A percentile compares a stretch with the other conserved stretches of the same genome.
Evolutionary conservation across 1,140 invertebrate genomes (phyloP).

Genomic region (Galendromus occidentalis): DNA sequence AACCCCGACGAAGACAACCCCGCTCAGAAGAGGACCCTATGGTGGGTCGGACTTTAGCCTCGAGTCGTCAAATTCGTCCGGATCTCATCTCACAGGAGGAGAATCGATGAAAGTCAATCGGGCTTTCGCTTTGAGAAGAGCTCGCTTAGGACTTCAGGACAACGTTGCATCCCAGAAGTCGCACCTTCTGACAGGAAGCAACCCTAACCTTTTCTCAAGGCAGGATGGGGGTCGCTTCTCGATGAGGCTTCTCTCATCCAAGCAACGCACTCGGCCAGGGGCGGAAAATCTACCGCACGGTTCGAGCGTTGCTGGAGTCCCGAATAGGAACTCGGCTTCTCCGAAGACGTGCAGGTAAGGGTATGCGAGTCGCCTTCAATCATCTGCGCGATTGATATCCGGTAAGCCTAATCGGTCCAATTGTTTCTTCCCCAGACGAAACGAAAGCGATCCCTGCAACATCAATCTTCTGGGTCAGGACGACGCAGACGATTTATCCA

Average conservation of each 20-base stretch:
- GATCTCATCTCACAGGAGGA: constrained; percentile 4
- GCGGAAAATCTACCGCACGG: background rate
- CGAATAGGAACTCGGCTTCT: too few relatives aligned
- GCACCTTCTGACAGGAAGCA: constrained; percentile 29
- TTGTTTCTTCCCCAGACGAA: background rate
- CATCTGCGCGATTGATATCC: too few relatives aligned
- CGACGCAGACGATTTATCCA: background rate
- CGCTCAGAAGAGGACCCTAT: constrained; percentile 11
- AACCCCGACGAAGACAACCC: constrained; percentile 5
- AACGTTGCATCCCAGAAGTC: constrained; percentile 15
- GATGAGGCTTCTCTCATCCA: constrained; percentile 14
- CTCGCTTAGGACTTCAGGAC: constrained; percentile 25
- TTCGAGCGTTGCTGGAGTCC: too few relatives aligned
- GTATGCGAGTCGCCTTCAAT: too few relatives aligned
- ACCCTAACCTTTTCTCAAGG: constrained; percentile 40
- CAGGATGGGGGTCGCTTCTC: constrained; percentile 20
- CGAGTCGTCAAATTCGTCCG: constrained; percentile 12
- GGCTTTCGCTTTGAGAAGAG: constrained; percentile 30
- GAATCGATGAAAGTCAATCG: constrained; percentile 28
- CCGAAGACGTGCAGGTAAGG: too few relatives aligned
- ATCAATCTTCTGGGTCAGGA: constrained; percentile 7
- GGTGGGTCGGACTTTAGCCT: constrained; percentile 11
- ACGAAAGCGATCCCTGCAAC: constrained; percentile 8
- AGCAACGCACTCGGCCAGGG: constrained; percentile 5
- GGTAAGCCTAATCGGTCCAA: too few relatives aligned